Conservation (phyloP, 2,113 vertebrate species). For the Megalops atlanticus region DNA sequence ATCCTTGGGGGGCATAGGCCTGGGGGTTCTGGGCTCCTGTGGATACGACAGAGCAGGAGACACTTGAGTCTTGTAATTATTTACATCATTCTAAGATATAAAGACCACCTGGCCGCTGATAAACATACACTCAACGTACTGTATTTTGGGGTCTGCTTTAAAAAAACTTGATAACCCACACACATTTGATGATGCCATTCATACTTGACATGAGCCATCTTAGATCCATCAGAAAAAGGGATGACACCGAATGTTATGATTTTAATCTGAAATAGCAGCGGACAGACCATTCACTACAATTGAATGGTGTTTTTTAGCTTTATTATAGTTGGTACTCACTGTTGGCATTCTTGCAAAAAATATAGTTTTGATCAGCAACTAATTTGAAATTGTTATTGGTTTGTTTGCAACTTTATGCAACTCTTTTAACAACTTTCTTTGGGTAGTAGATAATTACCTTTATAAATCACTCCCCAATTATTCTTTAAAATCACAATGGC, state of each 20-base stretch:
- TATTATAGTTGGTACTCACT: too few relatives aligned
- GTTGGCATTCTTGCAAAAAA: too few relatives aligned
- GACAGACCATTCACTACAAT: too few relatives aligned
- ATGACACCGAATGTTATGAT: neutral
- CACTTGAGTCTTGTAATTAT: neutral
- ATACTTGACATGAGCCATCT: neutral
- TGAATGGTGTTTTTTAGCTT: too few relatives aligned
- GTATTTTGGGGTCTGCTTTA: neutral
- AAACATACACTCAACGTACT: neutral
- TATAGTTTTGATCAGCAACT: too few relatives aligned
- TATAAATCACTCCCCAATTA: too few relatives aligned
- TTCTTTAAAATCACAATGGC: too few relatives aligned
- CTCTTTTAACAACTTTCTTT: too few relatives aligned
- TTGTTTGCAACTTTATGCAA: too few relatives aligned
- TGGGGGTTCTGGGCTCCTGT: neutral
- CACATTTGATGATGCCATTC: too few relatives aligned
- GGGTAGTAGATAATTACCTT: too few relatives aligned
- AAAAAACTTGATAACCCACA: neutral
- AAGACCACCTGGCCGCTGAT: neutral
- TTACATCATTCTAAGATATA: neutral
- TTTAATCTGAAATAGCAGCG: neutral
- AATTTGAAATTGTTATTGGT: too few relatives aligned
- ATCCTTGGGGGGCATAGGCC: slow-evolving; percentile 1
- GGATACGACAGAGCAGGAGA: neutral
- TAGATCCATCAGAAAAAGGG: neutral